phyloP scores from a whole-genome alignment of 2,797 vertebrate genomes.

The Glyptemys insculpta region DNA sequence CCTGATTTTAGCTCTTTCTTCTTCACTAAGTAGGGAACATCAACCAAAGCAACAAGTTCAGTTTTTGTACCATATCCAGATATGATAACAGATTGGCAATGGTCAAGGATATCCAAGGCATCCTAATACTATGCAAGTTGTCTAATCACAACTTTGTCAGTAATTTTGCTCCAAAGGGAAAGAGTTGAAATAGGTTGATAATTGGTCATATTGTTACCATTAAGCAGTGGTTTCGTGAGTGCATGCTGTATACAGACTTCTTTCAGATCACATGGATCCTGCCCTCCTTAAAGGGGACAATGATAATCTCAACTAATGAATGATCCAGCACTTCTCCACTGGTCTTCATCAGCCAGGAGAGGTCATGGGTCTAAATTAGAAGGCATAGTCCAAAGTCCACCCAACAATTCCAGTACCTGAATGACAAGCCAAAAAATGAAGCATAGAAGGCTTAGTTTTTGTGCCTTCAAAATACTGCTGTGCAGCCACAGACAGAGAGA shows the following conservation, averaged over 20 bases:
- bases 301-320: not conserved
- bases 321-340: not conserved
- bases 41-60: not conserved
- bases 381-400: not conserved
- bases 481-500: accelerated
- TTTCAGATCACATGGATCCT: not conserved
- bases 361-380: not conserved
- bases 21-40: not conserved
- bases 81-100: not conserved
- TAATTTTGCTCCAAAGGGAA: not conserved
- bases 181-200: not conserved
- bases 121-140: not conserved
- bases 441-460: not conserved
- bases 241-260: not conserved
- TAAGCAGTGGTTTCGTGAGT: not conserved
- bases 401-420: not conserved
- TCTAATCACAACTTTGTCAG: not conserved
- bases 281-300: not conserved
- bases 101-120: not conserved
- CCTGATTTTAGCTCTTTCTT: not conserved
- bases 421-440: not conserved
- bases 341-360: not conserved
- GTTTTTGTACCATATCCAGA: not conserved
- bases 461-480: not conserved
- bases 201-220: not conserved